Evolutionary conservation across 2,113 vertebrate species (phyloP), one percentile per base, ranked within the genome.

Genomic region (Loxodonta africana): DNA sequence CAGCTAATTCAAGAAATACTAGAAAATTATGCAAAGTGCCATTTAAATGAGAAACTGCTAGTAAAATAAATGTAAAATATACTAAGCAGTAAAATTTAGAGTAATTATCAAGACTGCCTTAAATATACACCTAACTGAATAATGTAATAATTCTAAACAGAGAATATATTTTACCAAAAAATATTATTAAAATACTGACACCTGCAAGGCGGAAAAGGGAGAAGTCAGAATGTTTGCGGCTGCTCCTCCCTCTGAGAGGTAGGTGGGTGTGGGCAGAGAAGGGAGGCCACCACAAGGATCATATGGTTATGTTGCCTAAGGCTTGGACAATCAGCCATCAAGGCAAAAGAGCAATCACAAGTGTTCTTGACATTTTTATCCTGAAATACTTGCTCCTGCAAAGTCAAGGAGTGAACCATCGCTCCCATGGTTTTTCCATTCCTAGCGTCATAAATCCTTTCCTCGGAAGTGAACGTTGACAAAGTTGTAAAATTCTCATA

Each of bases 21-120:
- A 88, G 77, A 87, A 74, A 77, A 69, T 90, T 83, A 87, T 93
- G 91, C 91, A 91, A 30, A 96, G 74, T 15, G 17, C 30, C 90
- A 65, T 92, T 97, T 98, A 87, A 96, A 92, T 92, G 26, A 98
- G 77, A 90, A 98, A 95, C 48, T 95, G 26, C 82, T 96, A 23
- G n/a, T 77, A 95, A 85, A 98, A 95, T 94, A 83, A 92, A 83
- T 33, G 77, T 62, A 48, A 85, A 82, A 88, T 25, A 89, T 83
- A 37, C 60, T 95, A 57, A 10, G 85, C 57, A 93, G 26, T 78
- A 97, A 95, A 33, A 63, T 91, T 96, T 95, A 10, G 53, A 73
- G 81, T 97, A 88, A 97, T 93, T 97, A 94, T 90, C 44, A 83
- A 67, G 90, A 91, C 0, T 33, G 18, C 65, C 18, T 93, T 96